Conservation (phyloP, 2,113 vertebrate species). For the Beaufortia kweichowensis region DNA sequence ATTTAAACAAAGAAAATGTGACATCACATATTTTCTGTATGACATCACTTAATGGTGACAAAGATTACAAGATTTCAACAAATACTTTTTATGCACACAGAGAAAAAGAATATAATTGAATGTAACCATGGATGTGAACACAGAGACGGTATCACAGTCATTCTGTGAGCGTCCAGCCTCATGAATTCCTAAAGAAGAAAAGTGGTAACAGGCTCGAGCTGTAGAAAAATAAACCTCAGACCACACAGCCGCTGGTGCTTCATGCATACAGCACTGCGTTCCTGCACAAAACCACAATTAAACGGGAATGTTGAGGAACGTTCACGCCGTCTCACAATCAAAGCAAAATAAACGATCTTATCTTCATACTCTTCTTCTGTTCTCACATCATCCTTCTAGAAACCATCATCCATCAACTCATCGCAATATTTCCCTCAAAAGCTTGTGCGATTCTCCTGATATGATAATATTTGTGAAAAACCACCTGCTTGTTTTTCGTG, state of each 20-base stretch:
- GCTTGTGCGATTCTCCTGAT: too few relatives aligned
- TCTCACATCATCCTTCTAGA: constrained; percentile 49
- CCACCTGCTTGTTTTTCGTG: constrained; percentile 60
- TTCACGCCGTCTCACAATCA: constrained; percentile 68
- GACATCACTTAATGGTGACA: too few relatives aligned
- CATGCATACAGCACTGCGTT: constrained; percentile 61
- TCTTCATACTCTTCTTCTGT: constrained; percentile 52
- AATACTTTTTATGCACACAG: too few relatives aligned
- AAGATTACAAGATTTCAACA: too few relatives aligned
- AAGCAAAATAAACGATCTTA: constrained; percentile 72
- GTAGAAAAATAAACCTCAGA: constrained; percentile 72
- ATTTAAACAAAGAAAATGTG: too few relatives aligned
- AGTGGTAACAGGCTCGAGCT: constrained; percentile 69
- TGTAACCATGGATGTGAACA: too few relatives aligned
- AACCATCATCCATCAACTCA: constrained; percentile 40
- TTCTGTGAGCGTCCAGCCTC: constrained; percentile 41
- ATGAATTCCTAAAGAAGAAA: constrained; percentile 64
- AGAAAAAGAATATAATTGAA: too few relatives aligned
- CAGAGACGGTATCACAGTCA: too few relatives aligned
- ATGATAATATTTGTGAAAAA: constrained; percentile 62
- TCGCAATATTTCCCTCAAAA: constrained; percentile 43
- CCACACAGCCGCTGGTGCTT: constrained; percentile 68
- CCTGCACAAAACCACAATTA: constrained; percentile 75
- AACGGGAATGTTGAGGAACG: constrained; percentile 71
- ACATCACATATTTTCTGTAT: too few relatives aligned